phyloP scores from a whole-genome alignment of 2,888 invertebrate genomes.

The Lepidochrysops patricia region DNA sequence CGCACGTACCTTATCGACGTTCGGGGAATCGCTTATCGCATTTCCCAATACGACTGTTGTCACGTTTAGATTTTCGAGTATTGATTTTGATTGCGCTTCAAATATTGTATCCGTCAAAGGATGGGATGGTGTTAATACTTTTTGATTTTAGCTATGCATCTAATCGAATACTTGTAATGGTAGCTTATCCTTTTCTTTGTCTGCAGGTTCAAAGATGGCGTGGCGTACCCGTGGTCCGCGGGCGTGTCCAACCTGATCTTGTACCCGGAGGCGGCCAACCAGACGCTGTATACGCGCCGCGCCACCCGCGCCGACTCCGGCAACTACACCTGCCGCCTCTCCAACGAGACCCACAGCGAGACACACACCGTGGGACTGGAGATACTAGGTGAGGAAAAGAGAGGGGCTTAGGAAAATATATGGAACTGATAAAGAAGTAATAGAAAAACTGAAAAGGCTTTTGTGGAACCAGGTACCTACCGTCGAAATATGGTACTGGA shows the following conservation, averaged over 20 bases:
- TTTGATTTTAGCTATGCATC: too few species aligned
- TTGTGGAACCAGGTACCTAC: too few species aligned
- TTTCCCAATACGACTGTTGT: background rate
- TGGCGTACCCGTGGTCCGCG: slow-evolving; percentile 83
- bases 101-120: slow-evolving; percentile 4
- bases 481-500: too few species aligned
- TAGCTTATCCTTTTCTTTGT: background rate
- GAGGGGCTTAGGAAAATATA: too few species aligned
- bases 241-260: slow-evolving; percentile 81
- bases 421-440: too few species aligned
- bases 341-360: slow-evolving; percentile 79
- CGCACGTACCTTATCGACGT: background rate
- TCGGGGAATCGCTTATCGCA: background rate
- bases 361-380: slow-evolving; percentile 78
- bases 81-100: background rate
- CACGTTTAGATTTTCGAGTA: background rate
- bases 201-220: slow-evolving; percentile 83
- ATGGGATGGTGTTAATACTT: too few species aligned
- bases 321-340: slow-evolving; percentile 82
- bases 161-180: too few species aligned
- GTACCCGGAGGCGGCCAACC: slow-evolving; percentile 85
- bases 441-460: too few species aligned
- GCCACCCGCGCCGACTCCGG: slow-evolving; percentile 80
- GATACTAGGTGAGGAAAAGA: slow-evolving; percentile 77
- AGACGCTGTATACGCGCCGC: slow-evolving; percentile 81